Percentiles rank a stretch among this genome's conserved stretches.
Evolutionary conservation across 2,888 invertebrate species (phyloP).

Genomic region (Strigamia crassipes): DNA sequence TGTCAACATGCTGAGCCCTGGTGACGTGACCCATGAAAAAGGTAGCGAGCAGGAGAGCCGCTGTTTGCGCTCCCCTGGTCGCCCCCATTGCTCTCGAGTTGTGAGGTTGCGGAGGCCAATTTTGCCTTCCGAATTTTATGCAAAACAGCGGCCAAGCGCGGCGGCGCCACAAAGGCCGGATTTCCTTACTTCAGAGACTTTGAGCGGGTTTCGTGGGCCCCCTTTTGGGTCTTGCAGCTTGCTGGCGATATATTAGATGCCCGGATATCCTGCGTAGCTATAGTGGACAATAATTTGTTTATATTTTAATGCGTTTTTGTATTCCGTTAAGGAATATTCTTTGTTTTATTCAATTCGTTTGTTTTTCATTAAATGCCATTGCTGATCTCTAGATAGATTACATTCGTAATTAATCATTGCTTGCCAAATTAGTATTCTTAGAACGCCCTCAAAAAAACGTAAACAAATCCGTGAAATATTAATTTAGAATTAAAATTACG

Average conservation of each 20-base stretch:
- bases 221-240: background rate
- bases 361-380: background rate
- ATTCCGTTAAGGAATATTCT: background rate
- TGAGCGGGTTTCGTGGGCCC: background rate
- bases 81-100: slow-evolving; percentile 38
- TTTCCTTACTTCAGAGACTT: slow-evolving; percentile 34
- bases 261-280: slow-evolving; percentile 35
- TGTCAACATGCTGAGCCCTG: background rate
- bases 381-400: slow-evolving; percentile 5
- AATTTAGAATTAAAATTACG: too few species aligned
- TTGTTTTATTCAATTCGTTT: background rate
- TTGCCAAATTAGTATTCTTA: background rate
- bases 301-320: background rate
- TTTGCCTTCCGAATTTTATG: slow-evolving; percentile 33
- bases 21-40: slow-evolving; percentile 13
- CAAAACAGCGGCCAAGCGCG: slow-evolving; percentile 29
- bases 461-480: background rate
- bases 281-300: slow-evolving; percentile 11
- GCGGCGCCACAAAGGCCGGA: slow-evolving; percentile 43
- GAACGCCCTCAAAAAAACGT: background rate
- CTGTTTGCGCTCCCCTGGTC: slow-evolving; percentile 36
- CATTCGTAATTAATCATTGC: background rate
- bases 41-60: slow-evolving; percentile 39
- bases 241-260: background rate
- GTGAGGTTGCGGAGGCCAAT: slow-evolving; percentile 23